Evolutionary conservation across 2,113 vertebrate species (phyloP).

Genomic region (Tychaedon coryphoeus): DNA sequence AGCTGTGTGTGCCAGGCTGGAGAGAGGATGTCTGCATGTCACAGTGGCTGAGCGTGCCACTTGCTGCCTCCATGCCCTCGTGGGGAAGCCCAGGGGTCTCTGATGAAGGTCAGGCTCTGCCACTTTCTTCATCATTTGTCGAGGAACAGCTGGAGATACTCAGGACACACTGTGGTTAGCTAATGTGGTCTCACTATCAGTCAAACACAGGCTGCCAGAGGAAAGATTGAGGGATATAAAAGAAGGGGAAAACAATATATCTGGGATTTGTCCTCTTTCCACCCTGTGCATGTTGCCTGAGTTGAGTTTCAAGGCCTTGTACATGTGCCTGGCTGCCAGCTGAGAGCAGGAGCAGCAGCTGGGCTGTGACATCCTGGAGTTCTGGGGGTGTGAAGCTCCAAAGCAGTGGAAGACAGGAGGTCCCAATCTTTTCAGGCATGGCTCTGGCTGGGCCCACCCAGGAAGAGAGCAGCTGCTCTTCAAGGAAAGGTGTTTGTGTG

Average conservation of each 20-base stretch:
- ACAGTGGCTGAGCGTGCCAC: rapidly evolving
- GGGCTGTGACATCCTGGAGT: neutral
- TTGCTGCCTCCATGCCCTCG: rapidly evolving
- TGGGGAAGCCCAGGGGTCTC: neutral
- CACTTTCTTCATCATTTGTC: neutral
- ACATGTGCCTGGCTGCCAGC: neutral
- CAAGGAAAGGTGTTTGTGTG: neutral
- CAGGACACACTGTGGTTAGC: neutral
- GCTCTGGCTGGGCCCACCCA: neutral
- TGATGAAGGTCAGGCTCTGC: neutral
- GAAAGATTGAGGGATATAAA: neutral
- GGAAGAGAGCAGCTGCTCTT: neutral
- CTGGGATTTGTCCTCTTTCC: neutral
- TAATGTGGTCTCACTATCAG: neutral
- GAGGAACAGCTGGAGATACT: neutral
- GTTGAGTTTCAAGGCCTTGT: neutral
- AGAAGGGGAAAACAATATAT: neutral
- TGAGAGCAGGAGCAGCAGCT: neutral
- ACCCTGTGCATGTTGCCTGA: neutral
- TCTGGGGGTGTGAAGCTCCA: neutral
- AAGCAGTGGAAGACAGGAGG: neutral
- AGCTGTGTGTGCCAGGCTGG: neutral
- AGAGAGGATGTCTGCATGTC: neutral
- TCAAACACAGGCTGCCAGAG: neutral
- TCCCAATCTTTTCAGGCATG: neutral